Conservation (phyloP, 2,113 vertebrate genomes). For the Entelurus aequoreus region DNA sequence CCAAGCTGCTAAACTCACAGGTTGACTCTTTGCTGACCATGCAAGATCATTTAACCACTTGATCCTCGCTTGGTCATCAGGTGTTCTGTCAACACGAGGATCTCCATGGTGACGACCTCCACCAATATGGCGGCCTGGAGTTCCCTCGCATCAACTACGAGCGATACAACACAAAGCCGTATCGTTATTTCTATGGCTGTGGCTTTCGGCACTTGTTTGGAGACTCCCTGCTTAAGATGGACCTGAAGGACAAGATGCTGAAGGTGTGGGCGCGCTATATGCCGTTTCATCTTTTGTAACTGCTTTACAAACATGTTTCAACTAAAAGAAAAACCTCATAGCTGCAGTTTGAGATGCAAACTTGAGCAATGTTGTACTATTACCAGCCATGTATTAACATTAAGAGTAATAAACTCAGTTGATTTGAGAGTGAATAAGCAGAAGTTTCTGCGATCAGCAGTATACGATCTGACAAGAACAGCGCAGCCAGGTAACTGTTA, state of each 20-base stretch:
- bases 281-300: too few relatives aligned
- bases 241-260: conserved; percentile 79
- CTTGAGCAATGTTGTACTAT: background rate
- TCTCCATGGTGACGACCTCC: conserved; percentile 76
- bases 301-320: background rate
- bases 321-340: background rate
- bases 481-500: too few relatives aligned
- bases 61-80: conserved; percentile 61
- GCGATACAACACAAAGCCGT: conserved; percentile 72
- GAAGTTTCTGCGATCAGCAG: too few relatives aligned
- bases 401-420: too few relatives aligned
- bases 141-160: conserved; percentile 91
- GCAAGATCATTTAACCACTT: background rate
- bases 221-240: conserved; percentile 87
- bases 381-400: too few relatives aligned
- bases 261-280: conserved; percentile 65
- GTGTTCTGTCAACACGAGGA: conserved; percentile 84
- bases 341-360: background rate
- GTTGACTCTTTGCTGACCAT: background rate
- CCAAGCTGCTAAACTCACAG: background rate
- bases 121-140: conserved; percentile 81
- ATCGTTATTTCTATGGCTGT: conserved; percentile 87
- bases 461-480: too few relatives aligned
- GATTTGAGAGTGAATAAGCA: too few relatives aligned
- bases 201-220: conserved; percentile 85